These are phyloP conservation scores for Hystrix brachyura DNA, from an alignment of 2,113 vertebrate genomes.

Conservation along the genomic window DNA sequence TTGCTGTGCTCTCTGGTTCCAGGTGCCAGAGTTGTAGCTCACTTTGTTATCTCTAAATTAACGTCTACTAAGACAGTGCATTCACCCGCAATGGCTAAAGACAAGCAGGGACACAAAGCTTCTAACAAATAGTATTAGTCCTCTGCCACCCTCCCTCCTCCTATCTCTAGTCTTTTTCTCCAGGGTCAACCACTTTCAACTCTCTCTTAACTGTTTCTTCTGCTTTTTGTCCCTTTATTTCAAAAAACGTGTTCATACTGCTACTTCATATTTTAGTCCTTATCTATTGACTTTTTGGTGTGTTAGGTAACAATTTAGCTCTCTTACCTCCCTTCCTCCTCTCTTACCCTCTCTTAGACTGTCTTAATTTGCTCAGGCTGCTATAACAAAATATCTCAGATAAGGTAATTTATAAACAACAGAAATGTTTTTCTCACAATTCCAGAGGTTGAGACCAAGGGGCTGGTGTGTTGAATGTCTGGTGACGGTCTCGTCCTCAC, in stretches of 20 bases:
- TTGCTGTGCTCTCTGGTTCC: background rate
- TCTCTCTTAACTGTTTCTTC: background rate
- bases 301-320: background rate
- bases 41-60: background rate
- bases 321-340: background rate
- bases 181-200: background rate
- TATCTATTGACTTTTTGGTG: background rate
- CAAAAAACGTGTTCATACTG: background rate
- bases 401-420: background rate
- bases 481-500: background rate
- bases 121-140: background rate
- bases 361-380: background rate
- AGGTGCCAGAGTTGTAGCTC: fast-evolving
- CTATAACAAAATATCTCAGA: background rate
- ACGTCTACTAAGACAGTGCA: background rate
- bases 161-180: background rate
- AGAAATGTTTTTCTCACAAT: background rate
- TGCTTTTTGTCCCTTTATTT: background rate
- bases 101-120: background rate
- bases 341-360: background rate
- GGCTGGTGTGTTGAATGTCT: background rate
- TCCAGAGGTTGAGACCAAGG: background rate
- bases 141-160: background rate
- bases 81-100: background rate
- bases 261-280: background rate